Evolutionary conservation across 2,797 vertebrate genomes (phyloP).

Genomic region (Zenarchopterus dispar): DNA sequence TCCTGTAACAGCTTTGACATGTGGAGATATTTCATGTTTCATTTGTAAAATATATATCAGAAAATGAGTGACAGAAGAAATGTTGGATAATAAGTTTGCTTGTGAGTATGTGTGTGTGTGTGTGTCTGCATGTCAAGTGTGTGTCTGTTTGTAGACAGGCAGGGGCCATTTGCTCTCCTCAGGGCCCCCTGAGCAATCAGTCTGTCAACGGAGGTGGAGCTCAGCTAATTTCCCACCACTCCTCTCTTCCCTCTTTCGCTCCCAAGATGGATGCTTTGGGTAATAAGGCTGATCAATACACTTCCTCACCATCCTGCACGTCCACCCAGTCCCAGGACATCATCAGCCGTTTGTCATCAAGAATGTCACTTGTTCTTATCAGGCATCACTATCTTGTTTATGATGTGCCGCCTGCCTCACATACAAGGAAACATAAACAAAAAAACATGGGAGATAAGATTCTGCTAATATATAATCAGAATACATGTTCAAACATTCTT

Average conservation of each 20-base stretch:
- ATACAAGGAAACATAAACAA: constrained; percentile 5
- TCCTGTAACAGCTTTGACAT: neutral
- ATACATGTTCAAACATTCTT: constrained; percentile 7
- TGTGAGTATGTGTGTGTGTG: constrained; percentile 37
- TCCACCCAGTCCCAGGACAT: constrained; percentile 64
- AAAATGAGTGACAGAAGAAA: constrained; percentile 26
- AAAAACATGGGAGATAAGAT: neutral
- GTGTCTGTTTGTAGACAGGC: constrained; percentile 50
- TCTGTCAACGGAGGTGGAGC: constrained; percentile 78
- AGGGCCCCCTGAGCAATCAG: constrained; percentile 82
- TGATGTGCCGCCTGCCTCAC: constrained; percentile 28
- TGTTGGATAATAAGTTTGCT: constrained; percentile 29
- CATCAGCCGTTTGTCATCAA: constrained; percentile 82
- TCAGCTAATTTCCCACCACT: constrained; percentile 80
- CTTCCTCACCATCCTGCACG: constrained; percentile 65
- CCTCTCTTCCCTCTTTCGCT: constrained; percentile 55
- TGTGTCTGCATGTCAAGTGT: constrained; percentile 22
- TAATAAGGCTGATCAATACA: constrained; percentile 89
- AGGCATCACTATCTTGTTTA: constrained; percentile 81
- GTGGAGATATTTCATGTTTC: constrained; percentile 1
- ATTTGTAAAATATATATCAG: constrained; percentile 20
- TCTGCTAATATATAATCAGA: constrained; percentile 20
- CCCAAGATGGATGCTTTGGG: constrained; percentile 83
- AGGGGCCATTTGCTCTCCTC: constrained; percentile 77
- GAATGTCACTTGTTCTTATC: constrained; percentile 74